A percentile compares a stretch with the other conserved stretches of the same genome.
Evolutionary conservation across 2,888 invertebrate species (phyloP).

Genomic region (Dendrolimus pini): DNA sequence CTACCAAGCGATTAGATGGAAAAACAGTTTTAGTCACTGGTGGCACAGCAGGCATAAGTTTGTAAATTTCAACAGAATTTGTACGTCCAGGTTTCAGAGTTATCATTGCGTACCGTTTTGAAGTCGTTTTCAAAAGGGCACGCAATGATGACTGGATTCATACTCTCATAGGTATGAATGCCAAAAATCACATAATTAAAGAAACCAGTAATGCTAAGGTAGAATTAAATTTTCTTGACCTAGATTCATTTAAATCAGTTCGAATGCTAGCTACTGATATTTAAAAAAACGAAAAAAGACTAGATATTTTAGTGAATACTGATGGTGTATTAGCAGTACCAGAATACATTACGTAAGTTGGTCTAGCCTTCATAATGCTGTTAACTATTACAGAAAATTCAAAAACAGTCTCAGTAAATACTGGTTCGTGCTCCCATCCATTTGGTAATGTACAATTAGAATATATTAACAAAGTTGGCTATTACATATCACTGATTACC

Average conservation of each 20-base stretch:
- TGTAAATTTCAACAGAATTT: conserved; percentile 55
- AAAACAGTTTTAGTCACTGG: conserved; percentile 65
- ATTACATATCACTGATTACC: conserved; percentile 45
- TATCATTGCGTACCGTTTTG: conserved; percentile 58
- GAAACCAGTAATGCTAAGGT: too few species aligned
- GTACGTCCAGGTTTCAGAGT: conserved; percentile 57
- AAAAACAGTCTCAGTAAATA: conserved; percentile 57
- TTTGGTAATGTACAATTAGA: conserved; percentile 79
- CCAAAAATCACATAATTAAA: too few species aligned
- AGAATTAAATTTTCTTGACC: conserved; percentile 5
- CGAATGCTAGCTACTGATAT: conserved; percentile 88
- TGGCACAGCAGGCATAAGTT: conserved; percentile 59
- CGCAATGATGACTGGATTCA: too few species aligned
- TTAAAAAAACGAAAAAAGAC: conserved; percentile 79
- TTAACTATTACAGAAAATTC: conserved; percentile 95
- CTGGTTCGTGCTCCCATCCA: conserved; percentile 83
- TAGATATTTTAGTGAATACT: conserved; percentile 76
- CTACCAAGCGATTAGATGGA: conserved; percentile 50
- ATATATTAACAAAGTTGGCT: conserved; percentile 73
- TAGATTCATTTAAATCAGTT: conserved; percentile 84
- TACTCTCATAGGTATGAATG: too few species aligned
- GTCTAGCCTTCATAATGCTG: conserved; percentile 91
- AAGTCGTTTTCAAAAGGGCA: conserved; percentile 4
- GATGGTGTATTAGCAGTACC: too few species aligned
- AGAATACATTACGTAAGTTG: conserved; percentile 72